These are phyloP conservation scores for Whitmania pigra DNA, from an alignment of 1,140 invertebrate species.

Conservation along the genomic window DNA sequence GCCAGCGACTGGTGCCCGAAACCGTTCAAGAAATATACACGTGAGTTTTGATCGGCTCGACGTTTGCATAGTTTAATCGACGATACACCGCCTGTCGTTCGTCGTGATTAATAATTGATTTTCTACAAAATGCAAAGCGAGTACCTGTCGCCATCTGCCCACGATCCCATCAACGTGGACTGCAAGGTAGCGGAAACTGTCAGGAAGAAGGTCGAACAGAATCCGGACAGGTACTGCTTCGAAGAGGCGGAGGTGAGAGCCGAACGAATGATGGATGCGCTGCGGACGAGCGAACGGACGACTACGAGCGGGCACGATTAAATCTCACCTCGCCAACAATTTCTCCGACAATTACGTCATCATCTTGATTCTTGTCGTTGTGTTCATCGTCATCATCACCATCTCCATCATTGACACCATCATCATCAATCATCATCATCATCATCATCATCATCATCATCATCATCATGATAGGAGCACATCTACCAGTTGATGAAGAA, in stretches of 20 bases:
- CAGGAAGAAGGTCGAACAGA: slow-evolving; percentile 44
- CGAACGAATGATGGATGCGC: neutral
- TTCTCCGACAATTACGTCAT: neutral
- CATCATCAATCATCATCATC: too few relatives aligned
- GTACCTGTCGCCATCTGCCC: slow-evolving; percentile 81
- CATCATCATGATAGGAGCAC: slow-evolving; percentile 60
- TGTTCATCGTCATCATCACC: neutral
- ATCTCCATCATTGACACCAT: too few relatives aligned
- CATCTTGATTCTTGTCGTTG: neutral
- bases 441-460: neutral
- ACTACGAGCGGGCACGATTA: neutral
- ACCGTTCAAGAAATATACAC: slow-evolving; percentile 81
- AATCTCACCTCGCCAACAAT: neutral
- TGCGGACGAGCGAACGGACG: too few relatives aligned
- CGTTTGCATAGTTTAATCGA: too few relatives aligned
- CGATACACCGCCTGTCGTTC: too few relatives aligned
- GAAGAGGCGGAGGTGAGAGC: slow-evolving; percentile 78
- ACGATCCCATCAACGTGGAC: slow-evolving; percentile 92
- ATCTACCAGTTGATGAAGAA: slow-evolving; percentile 99
- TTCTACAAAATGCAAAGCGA: slow-evolving; percentile 48
- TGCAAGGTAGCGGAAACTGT: slow-evolving; percentile 48
- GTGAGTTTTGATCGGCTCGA: slow-evolving; percentile 30
- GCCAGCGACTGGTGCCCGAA: slow-evolving; percentile 63
- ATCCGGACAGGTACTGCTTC: slow-evolving; percentile 80
- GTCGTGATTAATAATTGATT: too few relatives aligned